Base-by-base conservation (phyloP, 2,113 vertebrate species). In the Peucedramus taeniatus region DNA sequence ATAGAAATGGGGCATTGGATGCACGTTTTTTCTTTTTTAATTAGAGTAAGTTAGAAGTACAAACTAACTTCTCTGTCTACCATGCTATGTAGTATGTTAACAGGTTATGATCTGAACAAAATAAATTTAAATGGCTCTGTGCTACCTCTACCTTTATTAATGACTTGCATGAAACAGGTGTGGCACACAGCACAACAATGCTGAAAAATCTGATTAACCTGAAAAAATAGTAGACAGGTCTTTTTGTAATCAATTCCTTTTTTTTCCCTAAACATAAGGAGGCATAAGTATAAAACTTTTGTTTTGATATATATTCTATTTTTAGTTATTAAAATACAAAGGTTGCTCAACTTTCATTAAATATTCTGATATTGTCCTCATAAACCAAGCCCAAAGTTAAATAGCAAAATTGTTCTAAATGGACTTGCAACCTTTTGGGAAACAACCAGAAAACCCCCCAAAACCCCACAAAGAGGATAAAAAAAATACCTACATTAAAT, bases 31-130 rank as follows among this genome's bases (percentile, higher is more conserved):
- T 70, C n/a, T n/a, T 21, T 35, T 64, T 15, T 2, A 47, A 35
- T 74, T 40, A 57, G 2, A 69, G 15, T 44, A 61, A 53, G 6
- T 33, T 18, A 3, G 12, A 50, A 74, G 11, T 51, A 49, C 12
- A 45, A 78, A 63, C 13, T 45, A 76, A 77, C n/a, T 49, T 13
- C 7, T 70, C 19, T 61, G 14, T 70, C 42, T 64, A 42, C 17
- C n/a, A 6, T 37, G 45, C 15, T 28, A 7, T 0, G 0, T 4
- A 42, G 11, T 28, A 45, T 6, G 4, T 21, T 20, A 57, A 27
- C 6, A 11, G 12, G 2, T 13, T 63, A n/a, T 0, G 0, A 49
- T 28, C 13, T 39, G 16, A 63, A 64, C 5, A 88, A 87, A 87
- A 53, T 6, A 47, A 31, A 21, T 87, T 61, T 27, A 12, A 16